Evolutionary conservation across 2,113 vertebrate species (phyloP).

Genomic region (Galeopterus variegatus): DNA sequence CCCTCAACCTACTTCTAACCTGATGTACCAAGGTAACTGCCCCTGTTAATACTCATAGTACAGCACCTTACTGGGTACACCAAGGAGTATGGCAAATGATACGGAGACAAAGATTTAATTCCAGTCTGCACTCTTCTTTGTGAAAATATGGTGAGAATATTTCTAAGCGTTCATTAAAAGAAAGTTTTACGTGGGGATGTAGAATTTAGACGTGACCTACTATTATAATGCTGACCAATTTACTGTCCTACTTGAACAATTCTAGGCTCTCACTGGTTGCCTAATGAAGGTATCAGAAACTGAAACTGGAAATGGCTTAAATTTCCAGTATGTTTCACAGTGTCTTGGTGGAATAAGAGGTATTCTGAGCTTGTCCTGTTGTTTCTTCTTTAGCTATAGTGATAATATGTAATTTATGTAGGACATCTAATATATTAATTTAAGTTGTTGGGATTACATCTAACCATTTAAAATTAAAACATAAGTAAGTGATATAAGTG

Average conservation of each 20-base stretch:
- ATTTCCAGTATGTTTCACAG: background rate
- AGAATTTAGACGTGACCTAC: constrained; percentile 43
- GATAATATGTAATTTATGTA: constrained; percentile 53
- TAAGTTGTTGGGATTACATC: constrained; percentile 46
- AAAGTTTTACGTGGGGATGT: constrained; percentile 25
- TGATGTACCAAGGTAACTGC: background rate
- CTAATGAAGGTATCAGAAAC: constrained; percentile 55
- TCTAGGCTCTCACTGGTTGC: background rate
- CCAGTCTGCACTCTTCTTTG: background rate
- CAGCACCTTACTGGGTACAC: background rate
- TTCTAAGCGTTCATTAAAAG: constrained; percentile 51
- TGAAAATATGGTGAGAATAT: constrained; percentile 57
- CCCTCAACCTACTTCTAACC: constrained; percentile 1
- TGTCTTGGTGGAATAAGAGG: background rate
- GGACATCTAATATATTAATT: constrained; percentile 44
- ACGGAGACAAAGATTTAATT: background rate
- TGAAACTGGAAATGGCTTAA: constrained; percentile 51
- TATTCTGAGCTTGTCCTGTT: background rate
- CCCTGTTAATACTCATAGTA: background rate
- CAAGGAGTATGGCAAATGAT: background rate
- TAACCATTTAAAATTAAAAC: constrained; percentile 63
- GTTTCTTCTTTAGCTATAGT: constrained; percentile 44
- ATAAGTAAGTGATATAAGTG: background rate
- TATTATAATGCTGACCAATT: background rate
- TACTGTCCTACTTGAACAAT: background rate